A percentile compares a stretch with the other conserved stretches of the same genome.
phyloP scores from a whole-genome alignment of 2,113 vertebrate genomes.

The Ammospiza caudacuta region DNA sequence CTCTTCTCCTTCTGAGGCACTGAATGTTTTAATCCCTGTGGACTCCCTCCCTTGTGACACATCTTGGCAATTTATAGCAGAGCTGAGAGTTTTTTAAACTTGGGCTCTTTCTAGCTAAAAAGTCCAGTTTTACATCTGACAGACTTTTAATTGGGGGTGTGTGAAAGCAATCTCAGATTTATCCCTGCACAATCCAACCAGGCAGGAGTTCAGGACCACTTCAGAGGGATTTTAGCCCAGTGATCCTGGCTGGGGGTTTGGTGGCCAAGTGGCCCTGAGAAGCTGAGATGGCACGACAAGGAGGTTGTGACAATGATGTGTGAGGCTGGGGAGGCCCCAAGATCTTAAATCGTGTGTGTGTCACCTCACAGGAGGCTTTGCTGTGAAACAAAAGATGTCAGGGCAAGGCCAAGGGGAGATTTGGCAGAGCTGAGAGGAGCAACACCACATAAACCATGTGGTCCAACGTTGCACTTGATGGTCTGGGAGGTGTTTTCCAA shows the following conservation, averaged over 20 bases:
- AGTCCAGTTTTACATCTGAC: not conserved
- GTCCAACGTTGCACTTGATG: not conserved
- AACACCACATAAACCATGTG: fast-evolving
- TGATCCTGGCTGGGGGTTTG: not conserved
- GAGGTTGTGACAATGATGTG: not conserved
- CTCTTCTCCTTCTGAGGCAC: not conserved
- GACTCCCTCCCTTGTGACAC: not conserved
- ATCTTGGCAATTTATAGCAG: not conserved
- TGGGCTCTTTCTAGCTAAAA: not conserved
- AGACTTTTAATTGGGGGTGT: not conserved
- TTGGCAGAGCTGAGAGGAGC: not conserved
- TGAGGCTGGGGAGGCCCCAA: not conserved
- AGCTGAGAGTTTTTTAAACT: not conserved
- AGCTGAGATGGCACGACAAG: not conserved
- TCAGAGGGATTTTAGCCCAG: not conserved
- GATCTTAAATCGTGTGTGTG: not conserved
- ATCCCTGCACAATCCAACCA: not conserved
- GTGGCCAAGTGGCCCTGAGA: not conserved
- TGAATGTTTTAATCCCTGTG: not conserved
- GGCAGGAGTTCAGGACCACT: not conserved
- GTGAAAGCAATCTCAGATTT: not conserved
- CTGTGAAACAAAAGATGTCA: not conserved
- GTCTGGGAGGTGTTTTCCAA: not conserved
- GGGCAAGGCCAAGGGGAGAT: not conserved
- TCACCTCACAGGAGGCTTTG: not conserved